Evolutionary conservation across 2,797 vertebrate species (phyloP), one percentile per base, ranked within the genome.

Genomic region (Spizella passerina): DNA sequence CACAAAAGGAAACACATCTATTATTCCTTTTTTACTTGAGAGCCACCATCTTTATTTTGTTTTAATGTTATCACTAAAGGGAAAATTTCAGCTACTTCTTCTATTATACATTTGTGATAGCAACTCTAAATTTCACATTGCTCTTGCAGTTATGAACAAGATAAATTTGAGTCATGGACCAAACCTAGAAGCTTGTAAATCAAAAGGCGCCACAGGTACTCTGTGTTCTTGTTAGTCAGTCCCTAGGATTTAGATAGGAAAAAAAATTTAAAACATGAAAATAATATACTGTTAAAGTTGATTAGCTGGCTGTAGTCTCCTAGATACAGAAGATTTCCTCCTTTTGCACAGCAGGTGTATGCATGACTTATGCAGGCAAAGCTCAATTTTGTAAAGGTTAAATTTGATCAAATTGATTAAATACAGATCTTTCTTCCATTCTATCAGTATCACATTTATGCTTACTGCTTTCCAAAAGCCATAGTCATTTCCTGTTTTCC

Each of bases 351-450:
- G 96, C 94, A 96, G 96, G 95, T 94, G 80, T 86, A 80, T 90
- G 89, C 95, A 96, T 98, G 97, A 97, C 96, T 98, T 96, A 93
- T 93, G 81, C 90, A 94, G 92, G 80, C 70, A 86, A 95, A 94
- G 95, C 87, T 91, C 94, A 98, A 97, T 98, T 98, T 97, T 97
- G 81, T 57, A 95, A 88, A 94, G 92, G 91, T 96, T 97, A 95
- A 90, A 89, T 96, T 96, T 97, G 93, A 97, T 97, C 96, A 97
- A 94, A 96, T 96, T 97, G 94, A 97, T 97, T 97, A 97, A 97
- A 96, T 96, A 97, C 86, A 95, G 69, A 86, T 94, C 95, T 95
- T 92, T 87, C 78, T 85, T 47, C 81, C 83, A 93, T 96, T 96
- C 78, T 95, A 70, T 93, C 88, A 86, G 92, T 94, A 82, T 55